Evolutionary conservation across 2,888 invertebrate genomes (phyloP), one percentile per base, ranked within the genome.

Genomic region (Tachina lurida): DNA sequence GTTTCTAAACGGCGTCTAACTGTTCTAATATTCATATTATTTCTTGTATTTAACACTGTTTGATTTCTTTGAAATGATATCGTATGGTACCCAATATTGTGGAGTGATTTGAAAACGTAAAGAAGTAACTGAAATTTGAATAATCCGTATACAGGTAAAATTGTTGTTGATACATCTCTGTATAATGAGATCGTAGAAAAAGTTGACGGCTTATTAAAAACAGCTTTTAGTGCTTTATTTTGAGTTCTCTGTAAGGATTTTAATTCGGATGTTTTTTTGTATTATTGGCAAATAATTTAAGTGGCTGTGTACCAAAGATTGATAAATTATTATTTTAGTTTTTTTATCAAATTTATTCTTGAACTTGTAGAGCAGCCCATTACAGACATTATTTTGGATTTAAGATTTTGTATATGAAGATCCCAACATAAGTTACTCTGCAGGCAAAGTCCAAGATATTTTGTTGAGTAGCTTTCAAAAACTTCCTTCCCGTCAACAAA

Each of bases 31-130:
- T 56, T 56, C 17, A 19, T 56, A 19, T 19, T 56, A 56, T 56
- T 19, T 19, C 54, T 56, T 22, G 19, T 56, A 56, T 56, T 19
- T 56, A 56, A 56, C 17, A 15, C 9, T 10, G 12, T 56, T 19
- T 56, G 54, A 56, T 56, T 56, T 56, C 54, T 56, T 56, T 56
- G 54, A 56, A 56, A 56, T 17, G 10, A 56, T 19, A 22, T 56
- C 10, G 54, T 56, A 12, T 56, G 19, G 19, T 56, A 56, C 17
- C 17, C 54, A 56, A 56, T 19, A 19, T 56, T 10, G 12, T 56
- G 10, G 49, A n/a, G 12, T 49, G 49, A 49, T 49, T 49, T 49
- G n/a, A 15, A 49, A 49, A 49, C 15, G 13, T 49, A 49, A 15
- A 49, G 13, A 49, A 13, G 49, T 49, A 49, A 49, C 8, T 49